Evolutionary conservation across 2,113 vertebrate genomes (phyloP).

Genomic region (Stigmatopora argus): DNA sequence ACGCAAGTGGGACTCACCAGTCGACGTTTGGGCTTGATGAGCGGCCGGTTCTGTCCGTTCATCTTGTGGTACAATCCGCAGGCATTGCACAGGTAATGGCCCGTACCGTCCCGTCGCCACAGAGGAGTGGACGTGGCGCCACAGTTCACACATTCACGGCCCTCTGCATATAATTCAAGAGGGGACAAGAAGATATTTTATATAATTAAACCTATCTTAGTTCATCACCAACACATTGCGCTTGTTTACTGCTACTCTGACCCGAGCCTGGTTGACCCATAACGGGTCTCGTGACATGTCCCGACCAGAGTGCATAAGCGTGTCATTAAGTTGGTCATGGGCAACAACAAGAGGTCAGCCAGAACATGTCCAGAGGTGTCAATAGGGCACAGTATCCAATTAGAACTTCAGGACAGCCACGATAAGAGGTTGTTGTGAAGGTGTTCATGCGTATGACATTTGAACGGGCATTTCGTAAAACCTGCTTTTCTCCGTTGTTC

Average conservation of each 20-base stretch:
- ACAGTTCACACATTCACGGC: constrained; percentile 97
- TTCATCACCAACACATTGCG: constrained; percentile 16
- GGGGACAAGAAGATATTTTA: constrained; percentile 62
- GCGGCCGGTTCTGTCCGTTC: constrained; percentile 98
- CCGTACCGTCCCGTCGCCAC: constrained; percentile 96
- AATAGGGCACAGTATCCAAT: constrained; percentile 60
- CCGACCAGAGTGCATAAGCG: constrained; percentile 28
- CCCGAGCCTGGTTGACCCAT: constrained; percentile 13
- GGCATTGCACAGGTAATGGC: constrained; percentile 98
- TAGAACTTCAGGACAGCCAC: constrained; percentile 52
- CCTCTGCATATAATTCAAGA: constrained; percentile 85
- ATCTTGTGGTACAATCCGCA: constrained; percentile 99
- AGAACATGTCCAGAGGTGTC: constrained; percentile 64
- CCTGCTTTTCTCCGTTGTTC: not conserved
- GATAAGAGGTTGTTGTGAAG: constrained; percentile 46
- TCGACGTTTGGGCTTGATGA: constrained; percentile 97
- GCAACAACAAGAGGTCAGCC: constrained; percentile 49
- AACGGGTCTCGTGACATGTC: constrained; percentile 29
- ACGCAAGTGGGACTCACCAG: constrained; percentile 80
- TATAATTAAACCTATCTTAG: constrained; percentile 75
- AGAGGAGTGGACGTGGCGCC: constrained; percentile 96
- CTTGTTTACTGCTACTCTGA: constrained; percentile 8
- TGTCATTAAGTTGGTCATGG: constrained; percentile 41
- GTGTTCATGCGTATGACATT: not conserved
- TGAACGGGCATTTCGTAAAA: not conserved